phyloP scores from a whole-genome alignment of 2,113 vertebrate species.

The Dicrurus megarhynchus region DNA sequence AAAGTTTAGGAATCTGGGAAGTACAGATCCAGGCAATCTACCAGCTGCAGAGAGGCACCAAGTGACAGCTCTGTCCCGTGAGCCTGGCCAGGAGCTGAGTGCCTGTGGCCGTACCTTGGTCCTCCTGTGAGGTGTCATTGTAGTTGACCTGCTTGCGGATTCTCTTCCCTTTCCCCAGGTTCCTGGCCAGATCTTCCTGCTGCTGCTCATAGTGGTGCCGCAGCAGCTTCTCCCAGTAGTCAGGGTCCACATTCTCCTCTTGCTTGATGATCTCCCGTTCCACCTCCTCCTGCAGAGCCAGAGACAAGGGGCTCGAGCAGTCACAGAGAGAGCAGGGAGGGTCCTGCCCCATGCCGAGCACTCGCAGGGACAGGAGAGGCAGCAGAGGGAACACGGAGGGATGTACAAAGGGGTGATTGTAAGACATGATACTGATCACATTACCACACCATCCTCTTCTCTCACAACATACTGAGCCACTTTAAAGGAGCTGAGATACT shows the following conservation, averaged over 20 bases:
- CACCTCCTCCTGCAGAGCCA: slow-evolving; percentile 86
- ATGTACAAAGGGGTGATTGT: background rate
- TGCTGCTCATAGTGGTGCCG: slow-evolving; percentile 98
- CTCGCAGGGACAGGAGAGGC: background rate
- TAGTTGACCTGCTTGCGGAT: slow-evolving; percentile 99
- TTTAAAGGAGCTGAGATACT: slow-evolving; percentile 99
- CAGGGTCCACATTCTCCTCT: slow-evolving; percentile 97
- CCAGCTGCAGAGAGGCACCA: background rate
- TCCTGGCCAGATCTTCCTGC: slow-evolving; percentile 94
- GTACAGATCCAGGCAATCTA: background rate
- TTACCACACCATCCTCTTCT: slow-evolving; percentile 96
- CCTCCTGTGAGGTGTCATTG: slow-evolving; percentile 96
- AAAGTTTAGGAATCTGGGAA: background rate
- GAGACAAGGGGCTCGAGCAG: background rate
- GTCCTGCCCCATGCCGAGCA: fast-evolving
- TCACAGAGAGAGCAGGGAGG: background rate
- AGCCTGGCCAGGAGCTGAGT: fast-evolving
- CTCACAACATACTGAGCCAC: slow-evolving; percentile 98
- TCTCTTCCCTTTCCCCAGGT: slow-evolving; percentile 95
- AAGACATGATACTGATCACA: slow-evolving; percentile 55
- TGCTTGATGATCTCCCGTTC: slow-evolving; percentile 98
- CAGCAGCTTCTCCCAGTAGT: slow-evolving; percentile 98
- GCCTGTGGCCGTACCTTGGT: slow-evolving; percentile 80
- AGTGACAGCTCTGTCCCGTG: fast-evolving
- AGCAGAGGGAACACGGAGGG: background rate